Base-by-base conservation (phyloP, 1,140 invertebrate genomes). In the Portunus trituberculatus region DNA sequence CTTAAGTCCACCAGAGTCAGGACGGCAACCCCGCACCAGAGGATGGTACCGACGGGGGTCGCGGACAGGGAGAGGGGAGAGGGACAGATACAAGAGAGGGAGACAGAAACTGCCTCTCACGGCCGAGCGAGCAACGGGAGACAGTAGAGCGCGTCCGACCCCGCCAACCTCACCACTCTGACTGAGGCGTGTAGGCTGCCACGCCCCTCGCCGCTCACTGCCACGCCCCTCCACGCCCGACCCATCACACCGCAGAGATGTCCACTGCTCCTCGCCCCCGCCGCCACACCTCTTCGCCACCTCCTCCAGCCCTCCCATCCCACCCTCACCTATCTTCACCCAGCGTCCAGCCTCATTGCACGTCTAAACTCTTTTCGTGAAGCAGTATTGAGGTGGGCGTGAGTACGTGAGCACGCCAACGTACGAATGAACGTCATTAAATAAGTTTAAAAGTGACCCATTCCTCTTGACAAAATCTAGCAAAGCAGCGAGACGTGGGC, bases 81-180 rank as follows among this genome's bases (percentile, higher is more conserved):
- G 12, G 20, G 52, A 59, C 52, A 20, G 52, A 20, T 2, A 59
- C 20, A 76, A 2, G 67, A 76, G 20, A 76, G 67, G 20, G 67
- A 76, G 20, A n/a, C 20, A 76, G 67, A 7, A n/a, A 76, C 20
- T 76, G 67, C 20, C 4, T n/a, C n/a, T n/a, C 6, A 12, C 32
- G 48, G 20, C 46, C 83, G 29, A 31, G 52, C 83, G 16, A 87
- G 83, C 28, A 82, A 86, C 76, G 92, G 92, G 29, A 25, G 39
- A 31, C 92, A n/a, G 86, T 59, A 52, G 32, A 93, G 92, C 31
- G 92, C 92, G 92, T 93, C 83, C 83, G 84, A 25, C 28, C 92
- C 32, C 92, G n/a, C 92, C 92, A 86, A 48, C 82, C 48, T 67
- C 92, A 86, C 83, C 82, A 93, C 92, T 87, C 82, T 84, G 39